Evolutionary conservation across 2,888 invertebrate species (phyloP).

Genomic region (Beris morrisii): DNA sequence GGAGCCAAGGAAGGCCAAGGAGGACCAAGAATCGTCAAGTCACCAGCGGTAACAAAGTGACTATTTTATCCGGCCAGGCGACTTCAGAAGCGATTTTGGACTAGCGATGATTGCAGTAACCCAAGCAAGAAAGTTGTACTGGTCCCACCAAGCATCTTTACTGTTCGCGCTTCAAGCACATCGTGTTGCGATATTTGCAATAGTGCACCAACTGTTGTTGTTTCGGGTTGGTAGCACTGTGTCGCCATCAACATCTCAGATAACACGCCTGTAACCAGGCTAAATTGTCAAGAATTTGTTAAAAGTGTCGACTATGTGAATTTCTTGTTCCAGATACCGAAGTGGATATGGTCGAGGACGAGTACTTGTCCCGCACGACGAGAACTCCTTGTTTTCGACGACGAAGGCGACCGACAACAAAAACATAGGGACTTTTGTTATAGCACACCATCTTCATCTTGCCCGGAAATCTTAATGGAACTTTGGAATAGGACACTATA

Average conservation of each 20-base stretch:
- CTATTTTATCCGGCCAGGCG: too few relatives aligned
- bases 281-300: conserved; percentile 32
- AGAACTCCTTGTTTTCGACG: conserved; percentile 12
- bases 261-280: conserved; percentile 30
- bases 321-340: conserved; percentile 20
- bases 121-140: too few relatives aligned
- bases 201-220: too few relatives aligned
- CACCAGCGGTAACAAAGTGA: too few relatives aligned
- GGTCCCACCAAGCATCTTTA: too few relatives aligned
- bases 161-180: too few relatives aligned
- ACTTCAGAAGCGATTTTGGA: too few relatives aligned
- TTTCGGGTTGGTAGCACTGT: conserved; percentile 1
- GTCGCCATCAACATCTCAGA: conserved; percentile 29
- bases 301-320: conserved; percentile 29
- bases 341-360: conserved; percentile 17
- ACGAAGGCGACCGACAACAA: background rate
- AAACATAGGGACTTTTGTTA: background rate
- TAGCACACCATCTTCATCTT: background rate
- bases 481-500: conserved; percentile 25
- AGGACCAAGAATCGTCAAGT: too few relatives aligned
- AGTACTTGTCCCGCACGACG: conserved; percentile 11
- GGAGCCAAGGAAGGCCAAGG: too few relatives aligned
- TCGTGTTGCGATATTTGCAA: too few relatives aligned
- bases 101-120: too few relatives aligned
- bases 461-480: conserved; percentile 29